These are phyloP conservation scores for Proales similis DNA, from an alignment of 1,140 invertebrate species.

Conservation along the genomic window DNA sequence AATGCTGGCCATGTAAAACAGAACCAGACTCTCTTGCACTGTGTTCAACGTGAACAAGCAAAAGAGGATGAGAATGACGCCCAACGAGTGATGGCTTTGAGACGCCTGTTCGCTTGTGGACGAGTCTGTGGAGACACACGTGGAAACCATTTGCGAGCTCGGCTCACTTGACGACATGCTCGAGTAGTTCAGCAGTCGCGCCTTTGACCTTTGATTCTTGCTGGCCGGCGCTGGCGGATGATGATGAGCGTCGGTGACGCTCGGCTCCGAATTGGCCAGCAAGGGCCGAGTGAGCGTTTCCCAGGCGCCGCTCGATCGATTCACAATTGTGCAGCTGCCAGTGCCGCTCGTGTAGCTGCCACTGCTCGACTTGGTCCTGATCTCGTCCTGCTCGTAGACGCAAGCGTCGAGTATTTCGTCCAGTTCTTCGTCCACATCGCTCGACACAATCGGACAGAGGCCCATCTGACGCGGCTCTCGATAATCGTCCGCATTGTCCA, in stretches of 20 bases:
- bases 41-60: slow-evolving; percentile 34
- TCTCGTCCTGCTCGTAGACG: background rate
- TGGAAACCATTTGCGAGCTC: too few species aligned
- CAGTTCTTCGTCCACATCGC: background rate
- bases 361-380: background rate
- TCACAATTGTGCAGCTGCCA: too few species aligned
- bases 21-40: slow-evolving; percentile 11
- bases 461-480: background rate
- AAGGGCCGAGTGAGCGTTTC: background rate
- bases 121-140: too few species aligned
- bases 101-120: background rate
- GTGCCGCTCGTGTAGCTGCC: too few species aligned
- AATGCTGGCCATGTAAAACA: slow-evolving; percentile 8
- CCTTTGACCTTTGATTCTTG: too few species aligned
- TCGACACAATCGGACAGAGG: background rate
- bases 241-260: slow-evolving; percentile 3
- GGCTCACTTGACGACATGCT: too few species aligned
- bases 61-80: slow-evolving; percentile 27
- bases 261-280: slow-evolving; percentile 4
- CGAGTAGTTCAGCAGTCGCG: too few species aligned
- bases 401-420: background rate
- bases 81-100: slow-evolving; percentile 31
- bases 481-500: background rate
- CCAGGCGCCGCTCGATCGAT: background rate
- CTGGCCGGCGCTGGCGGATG: background rate